Evolutionary conservation across 2,113 vertebrate species (phyloP).

Genomic region (Megaptera novaeangliae): DNA sequence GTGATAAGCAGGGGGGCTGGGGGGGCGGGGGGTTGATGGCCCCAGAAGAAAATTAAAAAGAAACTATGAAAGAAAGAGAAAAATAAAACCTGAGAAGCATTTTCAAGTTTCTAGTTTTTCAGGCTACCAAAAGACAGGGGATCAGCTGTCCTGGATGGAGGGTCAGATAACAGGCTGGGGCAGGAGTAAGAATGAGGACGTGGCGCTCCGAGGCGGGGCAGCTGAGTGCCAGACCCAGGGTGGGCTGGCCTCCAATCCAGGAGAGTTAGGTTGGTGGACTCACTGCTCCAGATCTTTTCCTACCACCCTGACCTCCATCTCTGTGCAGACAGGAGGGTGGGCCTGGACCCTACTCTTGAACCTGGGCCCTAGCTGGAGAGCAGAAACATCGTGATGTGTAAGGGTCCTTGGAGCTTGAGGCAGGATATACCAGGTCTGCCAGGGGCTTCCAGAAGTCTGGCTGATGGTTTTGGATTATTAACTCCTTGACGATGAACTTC

Average conservation of each 20-base stretch:
- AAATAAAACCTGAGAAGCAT: neutral
- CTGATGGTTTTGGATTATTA: neutral
- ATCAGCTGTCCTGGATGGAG: neutral
- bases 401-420: neutral
- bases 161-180: neutral
- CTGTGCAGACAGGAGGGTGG: neutral
- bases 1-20: neutral
- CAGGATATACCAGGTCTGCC: no score
- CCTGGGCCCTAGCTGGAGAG: neutral
- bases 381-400: no score
- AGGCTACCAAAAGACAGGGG: neutral
- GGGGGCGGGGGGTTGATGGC: neutral
- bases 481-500: neutral
- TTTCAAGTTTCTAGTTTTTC: neutral
- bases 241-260: neutral
- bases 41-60: neutral
- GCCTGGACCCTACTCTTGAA: neutral
- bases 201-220: neutral
- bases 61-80: neutral
- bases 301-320: neutral
- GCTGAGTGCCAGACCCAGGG: neutral
- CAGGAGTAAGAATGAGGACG: neutral
- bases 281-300: neutral
- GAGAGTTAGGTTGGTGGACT: neutral
- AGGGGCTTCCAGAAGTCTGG: neutral